Conservation (phyloP, 2,888 invertebrate species). For the Pemphredon lugubris region DNA sequence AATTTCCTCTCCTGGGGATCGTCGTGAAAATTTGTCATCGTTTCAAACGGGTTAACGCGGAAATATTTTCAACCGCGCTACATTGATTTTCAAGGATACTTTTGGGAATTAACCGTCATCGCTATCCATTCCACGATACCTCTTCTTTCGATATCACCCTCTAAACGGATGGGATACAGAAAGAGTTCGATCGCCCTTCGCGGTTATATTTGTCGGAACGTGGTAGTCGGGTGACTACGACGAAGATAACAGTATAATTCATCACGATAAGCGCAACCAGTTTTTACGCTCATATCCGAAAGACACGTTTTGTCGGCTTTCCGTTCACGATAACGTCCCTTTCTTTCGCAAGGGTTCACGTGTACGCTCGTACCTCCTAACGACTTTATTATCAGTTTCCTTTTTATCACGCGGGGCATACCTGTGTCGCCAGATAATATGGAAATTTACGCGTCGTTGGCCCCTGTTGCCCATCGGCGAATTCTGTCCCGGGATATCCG, state of each 20-base stretch:
- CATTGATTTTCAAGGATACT: too few species aligned
- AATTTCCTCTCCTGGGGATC: too few species aligned
- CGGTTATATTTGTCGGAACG: background rate
- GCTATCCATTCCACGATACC: too few species aligned
- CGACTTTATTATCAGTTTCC: slow-evolving; percentile 15
- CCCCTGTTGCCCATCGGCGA: background rate
- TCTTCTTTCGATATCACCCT: too few species aligned
- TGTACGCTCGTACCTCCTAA: slow-evolving; percentile 2
- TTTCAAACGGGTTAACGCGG: too few species aligned
- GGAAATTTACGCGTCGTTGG: slow-evolving; percentile 45
- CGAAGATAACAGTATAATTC: slow-evolving; percentile 44
- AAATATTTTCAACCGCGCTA: too few species aligned
- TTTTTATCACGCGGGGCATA: slow-evolving; percentile 24
- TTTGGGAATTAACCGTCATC: too few species aligned
- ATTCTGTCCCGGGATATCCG: background rate
- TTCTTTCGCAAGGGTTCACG: slow-evolving; percentile 9
- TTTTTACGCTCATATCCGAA: slow-evolving; percentile 53
- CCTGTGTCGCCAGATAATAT: slow-evolving; percentile 46
- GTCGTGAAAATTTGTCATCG: too few species aligned
- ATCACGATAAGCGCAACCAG: slow-evolving; percentile 57
- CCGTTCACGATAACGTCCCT: slow-evolving; percentile 32
- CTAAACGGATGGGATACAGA: too few species aligned
- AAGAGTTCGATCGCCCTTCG: background rate
- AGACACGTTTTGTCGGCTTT: slow-evolving; percentile 54
- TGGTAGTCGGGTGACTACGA: slow-evolving; percentile 9